A percentile compares a stretch with the other conserved stretches of the same genome.
Evolutionary conservation across 2,113 vertebrate genomes (phyloP).

Genomic region (Pitta sordida): DNA sequence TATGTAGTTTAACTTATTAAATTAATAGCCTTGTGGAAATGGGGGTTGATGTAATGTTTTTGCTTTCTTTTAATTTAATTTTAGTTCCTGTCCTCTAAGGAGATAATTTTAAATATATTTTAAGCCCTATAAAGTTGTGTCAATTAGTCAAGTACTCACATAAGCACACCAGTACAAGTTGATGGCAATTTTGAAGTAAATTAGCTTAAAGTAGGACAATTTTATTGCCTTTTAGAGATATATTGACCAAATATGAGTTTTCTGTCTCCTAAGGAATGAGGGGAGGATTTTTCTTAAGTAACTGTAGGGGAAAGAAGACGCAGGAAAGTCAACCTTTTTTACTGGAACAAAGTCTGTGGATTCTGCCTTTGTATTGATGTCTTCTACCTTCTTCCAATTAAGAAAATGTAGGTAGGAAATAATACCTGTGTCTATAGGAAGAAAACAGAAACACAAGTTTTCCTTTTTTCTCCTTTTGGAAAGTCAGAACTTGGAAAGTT

Average conservation of each 20-base stretch:
- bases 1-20: background rate
- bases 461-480: background rate
- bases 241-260: background rate
- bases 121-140: background rate
- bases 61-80: background rate
- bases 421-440: background rate
- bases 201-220: background rate
- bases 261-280: background rate
- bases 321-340: background rate
- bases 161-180: background rate
- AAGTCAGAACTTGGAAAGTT: background rate
- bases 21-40: background rate
- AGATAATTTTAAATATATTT: background rate
- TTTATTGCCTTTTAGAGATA: background rate
- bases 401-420: background rate
- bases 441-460: background rate
- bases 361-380: background rate
- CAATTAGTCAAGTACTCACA: background rate
- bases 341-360: background rate
- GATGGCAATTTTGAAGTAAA: background rate
- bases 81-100: background rate
- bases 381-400: background rate
- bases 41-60: background rate
- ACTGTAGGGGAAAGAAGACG: accelerated
- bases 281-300: background rate